Conservation (phyloP, 2,888 invertebrate species). For the Oegoconia quadripuncta region DNA sequence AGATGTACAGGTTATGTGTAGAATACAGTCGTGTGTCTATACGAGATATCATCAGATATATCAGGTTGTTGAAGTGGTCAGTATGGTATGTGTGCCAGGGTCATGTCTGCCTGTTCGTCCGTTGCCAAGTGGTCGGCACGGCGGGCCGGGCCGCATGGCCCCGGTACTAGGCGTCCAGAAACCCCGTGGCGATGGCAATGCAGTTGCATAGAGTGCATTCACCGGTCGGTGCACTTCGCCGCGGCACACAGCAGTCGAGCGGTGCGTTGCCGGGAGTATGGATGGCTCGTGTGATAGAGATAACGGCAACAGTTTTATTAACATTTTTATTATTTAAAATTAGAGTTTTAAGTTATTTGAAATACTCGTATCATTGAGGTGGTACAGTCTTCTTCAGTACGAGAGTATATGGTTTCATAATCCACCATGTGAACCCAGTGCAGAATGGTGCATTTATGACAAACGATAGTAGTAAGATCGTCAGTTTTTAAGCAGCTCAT, state of each 20-base stretch:
- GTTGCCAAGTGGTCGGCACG: constrained; percentile 70
- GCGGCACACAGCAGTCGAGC: constrained; percentile 1
- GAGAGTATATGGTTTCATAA: no score
- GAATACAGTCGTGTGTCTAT: no score
- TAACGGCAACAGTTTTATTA: background rate
- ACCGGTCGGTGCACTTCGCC: constrained; percentile 19
- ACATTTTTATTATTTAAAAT: no score
- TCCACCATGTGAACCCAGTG: no score
- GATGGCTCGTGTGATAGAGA: background rate
- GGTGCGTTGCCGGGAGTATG: background rate
- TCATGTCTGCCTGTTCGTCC: constrained; percentile 38
- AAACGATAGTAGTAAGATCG: no score
- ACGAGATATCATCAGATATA: constrained; percentile 4
- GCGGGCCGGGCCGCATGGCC: constrained; percentile 57
- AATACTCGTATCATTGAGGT: no score
- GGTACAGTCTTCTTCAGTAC: no score
- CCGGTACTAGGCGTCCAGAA: constrained; percentile 61
- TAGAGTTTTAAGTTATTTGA: no score
- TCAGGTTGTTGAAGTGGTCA: constrained; percentile 28
- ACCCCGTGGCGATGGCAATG: constrained; percentile 30
- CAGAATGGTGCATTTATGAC: no score
- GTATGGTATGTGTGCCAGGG: constrained; percentile 31
- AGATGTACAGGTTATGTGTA: no score
- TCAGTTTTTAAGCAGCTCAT: no score
- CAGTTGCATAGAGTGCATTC: constrained; percentile 29